A percentile compares a stretch with the other conserved stretches of the same genome.
Evolutionary conservation across 92 coral and sea anemone species (phyloP).

Genomic region (Phenganax stokvisi): DNA sequence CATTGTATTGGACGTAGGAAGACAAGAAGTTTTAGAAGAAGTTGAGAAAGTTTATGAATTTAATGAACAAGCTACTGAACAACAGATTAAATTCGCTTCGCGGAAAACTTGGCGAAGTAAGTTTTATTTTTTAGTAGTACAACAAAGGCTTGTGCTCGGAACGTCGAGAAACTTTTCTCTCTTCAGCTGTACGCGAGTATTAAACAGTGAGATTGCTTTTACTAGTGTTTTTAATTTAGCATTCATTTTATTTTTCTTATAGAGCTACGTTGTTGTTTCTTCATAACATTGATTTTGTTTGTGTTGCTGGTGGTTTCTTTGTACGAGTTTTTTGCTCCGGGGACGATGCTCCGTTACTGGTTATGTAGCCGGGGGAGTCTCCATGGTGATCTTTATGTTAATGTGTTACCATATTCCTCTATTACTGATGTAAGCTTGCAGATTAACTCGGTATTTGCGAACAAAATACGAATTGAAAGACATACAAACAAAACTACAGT

Average conservation of each 20-base stretch:
- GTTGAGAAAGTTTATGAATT: constrained; percentile 69
- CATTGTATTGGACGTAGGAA: constrained; percentile 83
- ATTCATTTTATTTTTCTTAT: background rate
- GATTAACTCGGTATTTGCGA: too few relatives aligned
- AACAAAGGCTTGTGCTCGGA: background rate
- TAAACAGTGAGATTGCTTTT: background rate
- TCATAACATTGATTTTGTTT: constrained; percentile 44
- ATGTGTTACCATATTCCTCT: constrained; percentile 20
- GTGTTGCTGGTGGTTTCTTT: constrained; percentile 50
- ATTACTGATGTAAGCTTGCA: background rate
- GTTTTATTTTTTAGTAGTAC: background rate
- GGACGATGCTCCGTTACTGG: constrained; percentile 62
- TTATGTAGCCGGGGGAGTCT: constrained; percentile 64
- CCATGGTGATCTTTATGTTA: constrained; percentile 44
- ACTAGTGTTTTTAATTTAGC: background rate
- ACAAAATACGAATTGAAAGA: too few relatives aligned
- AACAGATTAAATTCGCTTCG: constrained; percentile 44
- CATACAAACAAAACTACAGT: too few relatives aligned
- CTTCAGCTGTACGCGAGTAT: background rate
- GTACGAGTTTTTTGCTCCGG: constrained; percentile 67
- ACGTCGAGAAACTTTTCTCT: too few relatives aligned
- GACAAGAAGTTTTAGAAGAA: constrained; percentile 64
- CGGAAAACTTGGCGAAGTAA: constrained; percentile 27
- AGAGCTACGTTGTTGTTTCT: constrained; percentile 55
- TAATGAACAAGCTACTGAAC: constrained; percentile 53